A percentile compares a stretch with the other conserved stretches of the same genome.
Conservation (phyloP, 30 jellyfish, hydroid and myxozoan species). For the Turritopsis dohrnii region DNA sequence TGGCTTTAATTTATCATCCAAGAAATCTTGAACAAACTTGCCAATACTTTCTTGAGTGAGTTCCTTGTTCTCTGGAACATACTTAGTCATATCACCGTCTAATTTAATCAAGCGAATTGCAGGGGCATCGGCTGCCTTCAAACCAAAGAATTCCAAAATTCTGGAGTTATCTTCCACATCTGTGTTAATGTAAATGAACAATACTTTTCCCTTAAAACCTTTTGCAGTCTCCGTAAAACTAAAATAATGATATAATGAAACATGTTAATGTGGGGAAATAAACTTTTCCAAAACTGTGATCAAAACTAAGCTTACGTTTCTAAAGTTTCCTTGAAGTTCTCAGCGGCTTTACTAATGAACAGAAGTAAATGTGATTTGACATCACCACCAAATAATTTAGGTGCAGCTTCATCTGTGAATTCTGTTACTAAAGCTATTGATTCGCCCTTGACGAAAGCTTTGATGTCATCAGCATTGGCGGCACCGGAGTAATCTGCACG, state of each 20-base stretch:
- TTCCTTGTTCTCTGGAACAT: constrained; percentile 75
- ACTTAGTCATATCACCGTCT: constrained; percentile 90
- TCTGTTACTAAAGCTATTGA: constrained; percentile 92
- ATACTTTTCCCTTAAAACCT: constrained; percentile 85
- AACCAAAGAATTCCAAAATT: constrained; percentile 93
- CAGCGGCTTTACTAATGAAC: constrained; percentile 82
- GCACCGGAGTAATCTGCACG: constrained; percentile 82
- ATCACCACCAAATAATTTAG: constrained; percentile 97
- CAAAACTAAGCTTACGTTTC: constrained; percentile 58
- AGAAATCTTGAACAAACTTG: constrained; percentile 57
- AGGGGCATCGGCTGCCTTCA: constrained; percentile 89
- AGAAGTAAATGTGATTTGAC: constrained; percentile 82
- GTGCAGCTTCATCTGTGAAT: constrained; percentile 99
- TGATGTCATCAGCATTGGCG: constrained; percentile 48
- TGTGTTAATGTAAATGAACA: constrained; percentile 86
- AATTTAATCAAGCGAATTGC: constrained; percentile 74
- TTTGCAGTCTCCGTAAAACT: constrained; percentile 82
- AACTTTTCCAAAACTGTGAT: background rate
- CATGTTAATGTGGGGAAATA: background rate
- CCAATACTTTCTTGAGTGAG: constrained; percentile 51
- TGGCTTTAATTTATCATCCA: constrained; percentile 87
- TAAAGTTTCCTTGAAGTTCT: constrained; percentile 60
- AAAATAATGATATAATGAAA: background rate
- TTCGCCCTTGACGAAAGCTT: constrained; percentile 63
- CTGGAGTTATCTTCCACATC: constrained; percentile 94